Evolutionary conservation across 2,888 invertebrate genomes (phyloP), one percentile per base, ranked within the genome.

Genomic region (Isotomurus palustris): DNA sequence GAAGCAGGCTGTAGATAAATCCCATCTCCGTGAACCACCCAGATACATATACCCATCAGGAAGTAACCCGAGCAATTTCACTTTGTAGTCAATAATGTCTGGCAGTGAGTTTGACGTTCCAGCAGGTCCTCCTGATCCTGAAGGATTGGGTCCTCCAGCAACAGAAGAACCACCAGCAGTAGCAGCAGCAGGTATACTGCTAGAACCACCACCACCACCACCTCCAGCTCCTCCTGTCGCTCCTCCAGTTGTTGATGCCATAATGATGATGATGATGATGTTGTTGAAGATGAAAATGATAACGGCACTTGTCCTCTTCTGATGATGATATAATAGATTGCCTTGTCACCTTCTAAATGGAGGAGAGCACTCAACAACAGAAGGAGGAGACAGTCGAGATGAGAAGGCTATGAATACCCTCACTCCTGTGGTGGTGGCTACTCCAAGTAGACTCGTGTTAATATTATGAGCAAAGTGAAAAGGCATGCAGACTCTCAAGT

Each of bases 11-110:
- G 62, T 64, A 28, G 58, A 53, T 38, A 65, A 56, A 45, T 66
- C 65, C 58, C 58, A 66, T 19, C 65, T 44, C 19, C 53, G 27
- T 5, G 53, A 35, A 2, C 58, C 58, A 6, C 28, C 41, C 29
- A 36, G 24, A 38, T 58, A 58, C 59, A 64, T 64, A 45, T 59
- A 65, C 8, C 65, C 65, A 58, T 66, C 62, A 19, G 65, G 65
- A 45, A 66, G 41, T 1, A 66, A 55, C 36, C 65, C 65, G n/a
- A 62, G 51, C 24, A 66, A 52, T 54, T 58, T 62, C 50, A 66
- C 65, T 62, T 62, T 66, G 58, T 66, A 66, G 52, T 66, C 65
- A 53, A 66, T 62, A 41, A 66, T 55, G 41, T 66, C 65, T 22
- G 56, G 62, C 29, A 56, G 47, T 51, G 51, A 29, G 17, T 52